phyloP scores from a whole-genome alignment of 2,888 invertebrate genomes.

The Iselma pallidipennis region DNA sequence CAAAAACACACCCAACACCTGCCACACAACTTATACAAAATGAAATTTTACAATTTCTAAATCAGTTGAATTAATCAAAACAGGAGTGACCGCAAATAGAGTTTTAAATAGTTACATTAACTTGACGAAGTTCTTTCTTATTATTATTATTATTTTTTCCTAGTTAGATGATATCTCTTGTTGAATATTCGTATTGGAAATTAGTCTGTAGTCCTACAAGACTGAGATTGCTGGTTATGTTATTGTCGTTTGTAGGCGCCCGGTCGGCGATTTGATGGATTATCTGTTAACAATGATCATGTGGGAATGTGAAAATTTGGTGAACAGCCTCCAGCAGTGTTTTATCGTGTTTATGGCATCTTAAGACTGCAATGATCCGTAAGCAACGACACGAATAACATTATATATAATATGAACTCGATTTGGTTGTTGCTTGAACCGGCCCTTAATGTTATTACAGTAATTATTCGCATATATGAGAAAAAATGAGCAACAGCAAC shows the following conservation, averaged over 20 bases:
- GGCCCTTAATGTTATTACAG: background rate
- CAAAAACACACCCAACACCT: background rate
- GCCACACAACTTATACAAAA: background rate
- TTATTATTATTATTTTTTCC: background rate
- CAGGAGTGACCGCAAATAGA: background rate
- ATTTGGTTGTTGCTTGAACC: background rate
- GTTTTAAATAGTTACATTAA: background rate
- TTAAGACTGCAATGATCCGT: conserved; percentile 9
- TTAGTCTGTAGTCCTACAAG: background rate
- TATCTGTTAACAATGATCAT: conserved; percentile 20
- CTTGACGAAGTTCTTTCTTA: background rate
- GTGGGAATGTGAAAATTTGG: conserved; percentile 21
- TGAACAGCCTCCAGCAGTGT: conserved; percentile 8
- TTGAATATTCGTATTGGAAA: background rate
- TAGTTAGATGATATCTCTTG: background rate
- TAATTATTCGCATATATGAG: background rate
- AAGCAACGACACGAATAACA: conserved; percentile 12
- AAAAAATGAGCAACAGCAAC: too few species aligned
- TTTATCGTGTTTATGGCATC: conserved; percentile 18
- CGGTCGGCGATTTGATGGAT: conserved; percentile 14
- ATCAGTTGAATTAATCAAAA: background rate
- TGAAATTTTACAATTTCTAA: background rate
- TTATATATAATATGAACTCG: background rate
- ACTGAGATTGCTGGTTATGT: background rate
- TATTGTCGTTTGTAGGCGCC: background rate